Percentiles rank a stretch among this genome's conserved stretches.
Evolutionary conservation across 2,113 vertebrate species (phyloP).

Genomic region (Raja brachyura): DNA sequence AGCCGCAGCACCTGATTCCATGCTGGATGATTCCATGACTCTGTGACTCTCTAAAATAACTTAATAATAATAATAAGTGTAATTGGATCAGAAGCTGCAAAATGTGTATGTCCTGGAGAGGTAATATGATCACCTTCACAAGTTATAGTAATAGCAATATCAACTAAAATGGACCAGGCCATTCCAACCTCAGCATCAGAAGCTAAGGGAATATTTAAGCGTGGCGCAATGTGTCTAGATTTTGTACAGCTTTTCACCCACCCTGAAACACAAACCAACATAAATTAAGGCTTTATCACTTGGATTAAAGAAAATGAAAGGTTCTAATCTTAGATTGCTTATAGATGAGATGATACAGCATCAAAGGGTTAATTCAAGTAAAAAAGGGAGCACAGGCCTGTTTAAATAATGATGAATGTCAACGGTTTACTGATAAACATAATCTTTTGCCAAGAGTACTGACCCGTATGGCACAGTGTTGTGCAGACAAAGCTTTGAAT

Average conservation of each 20-base stretch:
- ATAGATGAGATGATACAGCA: slow-evolving; percentile 31
- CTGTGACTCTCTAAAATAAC: too few relatives aligned
- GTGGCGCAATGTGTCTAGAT: not conserved
- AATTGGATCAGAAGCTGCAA: not conserved
- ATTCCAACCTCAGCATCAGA: not conserved
- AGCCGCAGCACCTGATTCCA: too few relatives aligned
- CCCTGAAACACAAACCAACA: not conserved
- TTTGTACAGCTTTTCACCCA: not conserved
- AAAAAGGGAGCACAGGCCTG: not conserved
- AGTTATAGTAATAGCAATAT: not conserved
- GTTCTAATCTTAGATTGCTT: slow-evolving; percentile 22
- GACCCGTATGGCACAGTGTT: not conserved
- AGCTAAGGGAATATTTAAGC: not conserved
- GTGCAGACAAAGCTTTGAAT: not conserved
- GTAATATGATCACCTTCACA: not conserved
- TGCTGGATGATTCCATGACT: too few relatives aligned
- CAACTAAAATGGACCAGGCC: not conserved
- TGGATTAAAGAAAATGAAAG: slow-evolving; percentile 20
- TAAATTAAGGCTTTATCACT: not conserved
- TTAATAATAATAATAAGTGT: not conserved
- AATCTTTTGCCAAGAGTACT: slow-evolving; percentile 18
- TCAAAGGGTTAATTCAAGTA: slow-evolving; percentile 37
- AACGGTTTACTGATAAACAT: slow-evolving; percentile 17
- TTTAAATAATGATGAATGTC: slow-evolving; percentile 19
- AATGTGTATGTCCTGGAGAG: not conserved